These are phyloP conservation scores for Dioctria rufipes DNA, from an alignment of 2,888 invertebrate species.

Conservation along the genomic window DNA sequence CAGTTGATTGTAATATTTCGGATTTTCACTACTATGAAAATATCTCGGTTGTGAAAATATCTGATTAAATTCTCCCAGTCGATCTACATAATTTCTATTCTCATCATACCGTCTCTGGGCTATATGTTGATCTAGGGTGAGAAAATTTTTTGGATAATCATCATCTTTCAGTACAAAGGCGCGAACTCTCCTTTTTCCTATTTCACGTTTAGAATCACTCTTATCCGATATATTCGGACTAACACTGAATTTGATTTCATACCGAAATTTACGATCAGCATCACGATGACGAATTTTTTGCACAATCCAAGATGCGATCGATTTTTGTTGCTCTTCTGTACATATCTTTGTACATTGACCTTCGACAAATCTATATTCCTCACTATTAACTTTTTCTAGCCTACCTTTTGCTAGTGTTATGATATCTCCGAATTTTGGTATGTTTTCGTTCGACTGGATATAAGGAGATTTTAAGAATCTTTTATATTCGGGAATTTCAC, in stretches of 20 bases:
- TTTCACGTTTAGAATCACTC: slow-evolving; percentile 69
- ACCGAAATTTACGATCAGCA: slow-evolving; percentile 72
- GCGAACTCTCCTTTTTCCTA: slow-evolving; percentile 74
- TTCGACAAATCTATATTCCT: slow-evolving; percentile 75
- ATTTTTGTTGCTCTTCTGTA: slow-evolving; percentile 64
- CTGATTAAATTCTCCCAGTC: slow-evolving; percentile 54
- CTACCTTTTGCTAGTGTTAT: slow-evolving; percentile 78
- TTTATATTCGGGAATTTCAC: slow-evolving; percentile 65
- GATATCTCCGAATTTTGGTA: slow-evolving; percentile 76
- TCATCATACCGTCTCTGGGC: slow-evolving; percentile 52
- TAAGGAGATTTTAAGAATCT: slow-evolving; percentile 67
- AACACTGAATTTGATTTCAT: slow-evolving; percentile 80
- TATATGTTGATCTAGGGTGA: slow-evolving; percentile 55
- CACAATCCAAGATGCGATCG: slow-evolving; percentile 80
- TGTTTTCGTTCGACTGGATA: slow-evolving; percentile 62
- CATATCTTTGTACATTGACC: slow-evolving; percentile 61
- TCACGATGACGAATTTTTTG: slow-evolving; percentile 79
- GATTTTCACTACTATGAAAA: slow-evolving; percentile 28
- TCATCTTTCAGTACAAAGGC: slow-evolving; percentile 77
- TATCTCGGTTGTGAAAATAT: slow-evolving; percentile 59
- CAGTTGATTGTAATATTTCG: background rate
- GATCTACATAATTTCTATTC: slow-evolving; percentile 7
- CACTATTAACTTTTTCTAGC: slow-evolving; percentile 72
- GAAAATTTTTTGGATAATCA: slow-evolving; percentile 69
- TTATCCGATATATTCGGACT: slow-evolving; percentile 71